These are phyloP conservation scores for Mechanitis mazaeus DNA, from an alignment of 2,888 invertebrate species.

Conservation along the genomic window DNA sequence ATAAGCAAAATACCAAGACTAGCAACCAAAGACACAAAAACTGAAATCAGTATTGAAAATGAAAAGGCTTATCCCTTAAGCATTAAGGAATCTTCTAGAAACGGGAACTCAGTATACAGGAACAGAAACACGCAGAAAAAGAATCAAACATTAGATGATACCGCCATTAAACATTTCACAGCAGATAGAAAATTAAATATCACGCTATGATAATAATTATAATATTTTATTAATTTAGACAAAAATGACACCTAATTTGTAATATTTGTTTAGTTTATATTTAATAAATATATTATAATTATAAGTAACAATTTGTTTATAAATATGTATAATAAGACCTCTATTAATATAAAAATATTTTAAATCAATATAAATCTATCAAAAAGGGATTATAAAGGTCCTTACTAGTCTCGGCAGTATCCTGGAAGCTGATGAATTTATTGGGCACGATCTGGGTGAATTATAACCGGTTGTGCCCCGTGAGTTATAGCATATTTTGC, in stretches of 20 bases:
- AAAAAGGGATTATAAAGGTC: conserved; percentile 17
- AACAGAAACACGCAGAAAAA: conserved; percentile 9
- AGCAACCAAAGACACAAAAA: conserved; percentile 24
- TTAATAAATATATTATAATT: background rate
- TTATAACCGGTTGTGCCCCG: conserved; percentile 44
- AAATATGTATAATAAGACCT: too few species aligned
- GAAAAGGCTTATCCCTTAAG: background rate
- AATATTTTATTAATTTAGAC: background rate
- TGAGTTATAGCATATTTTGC: conserved; percentile 64
- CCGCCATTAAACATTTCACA: conserved; percentile 22
- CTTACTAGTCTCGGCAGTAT: conserved; percentile 19
- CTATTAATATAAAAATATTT: too few species aligned
- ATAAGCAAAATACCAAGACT: conserved; percentile 46
- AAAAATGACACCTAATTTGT: conserved; percentile 4
- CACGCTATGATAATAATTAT: conserved; percentile 16
- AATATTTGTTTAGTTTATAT: conserved; percentile 4
- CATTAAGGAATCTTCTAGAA: conserved; percentile 5
- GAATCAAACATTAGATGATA: conserved; percentile 24
- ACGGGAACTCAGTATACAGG: conserved; percentile 6
- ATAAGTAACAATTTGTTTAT: background rate
- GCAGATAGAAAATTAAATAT: conserved; percentile 26
- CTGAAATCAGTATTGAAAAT: conserved; percentile 4
- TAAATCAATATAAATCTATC: too few species aligned
- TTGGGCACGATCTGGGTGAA: conserved; percentile 61
- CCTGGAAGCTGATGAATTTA: conserved; percentile 67